A percentile compares a stretch with the other conserved stretches of the same genome.
Evolutionary conservation across 2,113 vertebrate species (phyloP).

Genomic region (Felis catus): DNA sequence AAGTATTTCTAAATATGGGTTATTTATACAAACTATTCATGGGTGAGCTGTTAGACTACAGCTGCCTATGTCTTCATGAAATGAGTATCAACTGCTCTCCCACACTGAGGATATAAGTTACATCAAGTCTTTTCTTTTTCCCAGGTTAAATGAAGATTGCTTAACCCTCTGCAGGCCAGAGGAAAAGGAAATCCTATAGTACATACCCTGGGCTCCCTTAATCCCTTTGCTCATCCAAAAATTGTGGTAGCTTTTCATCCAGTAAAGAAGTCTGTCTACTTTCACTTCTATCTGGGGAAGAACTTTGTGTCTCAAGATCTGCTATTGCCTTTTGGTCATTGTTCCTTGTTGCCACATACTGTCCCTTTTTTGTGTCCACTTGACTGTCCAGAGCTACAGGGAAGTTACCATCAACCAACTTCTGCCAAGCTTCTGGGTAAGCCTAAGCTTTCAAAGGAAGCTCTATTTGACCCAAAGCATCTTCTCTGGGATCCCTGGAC

Average conservation of each 20-base stretch:
- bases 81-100: neutral
- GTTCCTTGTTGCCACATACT: neutral
- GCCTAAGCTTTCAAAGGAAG: neutral
- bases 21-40: neutral
- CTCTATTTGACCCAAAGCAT: neutral
- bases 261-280: neutral
- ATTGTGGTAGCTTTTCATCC: neutral
- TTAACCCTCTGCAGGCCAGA: neutral
- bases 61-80: neutral
- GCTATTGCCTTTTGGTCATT: neutral
- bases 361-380: neutral
- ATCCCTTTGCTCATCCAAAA: neutral
- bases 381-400: neutral
- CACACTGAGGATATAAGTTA: neutral
- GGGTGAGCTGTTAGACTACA: neutral
- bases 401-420: neutral
- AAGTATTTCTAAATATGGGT: constrained; percentile 2
- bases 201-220: neutral
- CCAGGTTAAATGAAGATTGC: constrained; percentile 2
- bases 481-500: neutral
- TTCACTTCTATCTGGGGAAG: neutral
- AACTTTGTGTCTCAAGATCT: neutral
- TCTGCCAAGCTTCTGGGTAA: neutral
- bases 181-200: neutral
- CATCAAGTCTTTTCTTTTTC: constrained; percentile 23